Evolutionary conservation across 2,797 vertebrate species (phyloP).

Genomic region (Paramormyrops hopkinsi): DNA sequence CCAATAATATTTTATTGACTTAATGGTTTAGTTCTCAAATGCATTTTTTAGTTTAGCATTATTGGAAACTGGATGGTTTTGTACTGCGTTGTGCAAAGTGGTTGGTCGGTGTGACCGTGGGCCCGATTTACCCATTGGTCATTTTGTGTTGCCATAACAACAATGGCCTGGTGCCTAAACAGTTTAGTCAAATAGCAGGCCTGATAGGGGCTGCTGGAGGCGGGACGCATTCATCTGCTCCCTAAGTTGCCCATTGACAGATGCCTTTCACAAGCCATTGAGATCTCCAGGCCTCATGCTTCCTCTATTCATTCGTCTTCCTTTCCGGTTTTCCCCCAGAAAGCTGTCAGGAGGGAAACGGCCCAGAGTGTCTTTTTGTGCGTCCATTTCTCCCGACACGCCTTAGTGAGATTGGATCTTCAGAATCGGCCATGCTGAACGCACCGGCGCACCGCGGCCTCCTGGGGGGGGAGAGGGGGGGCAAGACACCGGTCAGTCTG

Average conservation of each 20-base stretch:
- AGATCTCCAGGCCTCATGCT: conserved; percentile 27
- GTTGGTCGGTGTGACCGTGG: background rate
- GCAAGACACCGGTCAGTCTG: background rate
- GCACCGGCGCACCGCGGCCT: conserved; percentile 15
- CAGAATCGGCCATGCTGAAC: conserved; percentile 29
- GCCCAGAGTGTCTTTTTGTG: conserved; percentile 26
- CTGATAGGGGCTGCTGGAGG: background rate
- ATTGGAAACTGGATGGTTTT: background rate
- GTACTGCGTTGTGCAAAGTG: background rate
- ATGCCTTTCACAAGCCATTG: conserved; percentile 35
- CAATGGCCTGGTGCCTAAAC: background rate
- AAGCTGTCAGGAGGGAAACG: conserved; percentile 36
- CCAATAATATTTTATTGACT: conserved; percentile 2
- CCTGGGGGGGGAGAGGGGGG: background rate
- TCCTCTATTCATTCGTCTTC: conserved; percentile 41
- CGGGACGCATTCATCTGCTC: conserved; percentile 8
- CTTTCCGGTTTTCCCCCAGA: conserved; percentile 25
- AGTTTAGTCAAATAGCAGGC: conserved; percentile 7
- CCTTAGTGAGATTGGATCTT: conserved; percentile 40
- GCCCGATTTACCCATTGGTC: background rate
- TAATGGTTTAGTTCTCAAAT: background rate
- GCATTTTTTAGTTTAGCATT: background rate
- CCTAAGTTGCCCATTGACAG: conserved; percentile 23
- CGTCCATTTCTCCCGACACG: conserved; percentile 33
- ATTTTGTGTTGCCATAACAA: background rate